Evolutionary conservation across 2,113 vertebrate species (phyloP), one percentile per base, ranked within the genome.

Genomic region (Cavia porcellus): DNA sequence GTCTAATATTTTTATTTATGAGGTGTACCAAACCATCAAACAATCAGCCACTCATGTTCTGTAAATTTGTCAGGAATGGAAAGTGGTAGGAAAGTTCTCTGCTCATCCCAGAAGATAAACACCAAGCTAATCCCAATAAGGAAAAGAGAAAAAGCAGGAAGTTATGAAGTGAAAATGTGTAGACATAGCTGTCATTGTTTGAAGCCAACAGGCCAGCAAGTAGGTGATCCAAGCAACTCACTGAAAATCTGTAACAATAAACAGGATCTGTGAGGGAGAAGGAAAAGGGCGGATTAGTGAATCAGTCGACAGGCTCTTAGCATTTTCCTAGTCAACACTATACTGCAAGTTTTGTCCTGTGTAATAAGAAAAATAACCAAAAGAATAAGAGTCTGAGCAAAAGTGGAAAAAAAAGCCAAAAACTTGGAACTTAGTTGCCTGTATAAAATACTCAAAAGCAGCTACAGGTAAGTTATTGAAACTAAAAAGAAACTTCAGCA

Each of bases 341-440:
- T 83, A 42, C 35, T 86, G 10, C 35, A 93, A 28, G 45, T 79
- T 93, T 82, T 90, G 52, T n/a, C 52, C 72, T 75, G n/a, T 42
- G 20, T 50, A 75, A 75, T 47, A 83, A 91, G 32, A 86, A 92
- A 62, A 88, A 83, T 75, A 89, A 95, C 45, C 38, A 47, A 75
- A 87, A 92, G 19, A 7, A 19, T 77, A 72, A 57, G 35, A 72
- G 75, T 25, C 24, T 2, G 22, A 94, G 38, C 61, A 47, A 28
- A 62, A 88, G 9, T 70, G 85, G 82, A 14, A 93, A 77, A 90
- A 62, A 89, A 85, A 90, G 9, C 86, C 70, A 93, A 70, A 86
- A 90, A 50, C 20, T 9, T 64, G 81, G 74, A 92, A 81, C 28
- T 47, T 35, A 3, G 38, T 80, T 83, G 24, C 68, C n/a, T 55